Conservation (phyloP, 2,888 invertebrate genomes). For the Carpatolechia fugitivella region DNA sequence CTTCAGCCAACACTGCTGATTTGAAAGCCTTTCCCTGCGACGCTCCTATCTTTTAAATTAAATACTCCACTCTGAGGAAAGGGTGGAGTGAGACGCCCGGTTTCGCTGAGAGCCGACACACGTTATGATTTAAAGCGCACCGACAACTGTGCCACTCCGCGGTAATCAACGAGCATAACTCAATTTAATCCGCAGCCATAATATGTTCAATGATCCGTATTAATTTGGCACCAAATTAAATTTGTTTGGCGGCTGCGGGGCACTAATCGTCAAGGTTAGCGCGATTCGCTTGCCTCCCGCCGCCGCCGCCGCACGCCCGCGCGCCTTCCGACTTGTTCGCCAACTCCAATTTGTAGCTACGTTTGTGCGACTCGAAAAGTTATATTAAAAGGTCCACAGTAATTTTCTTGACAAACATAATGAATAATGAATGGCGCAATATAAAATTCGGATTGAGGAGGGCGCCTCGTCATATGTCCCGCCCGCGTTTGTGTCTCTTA, state of each 20-base stretch:
- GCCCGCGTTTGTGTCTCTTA: slow-evolving; percentile 73
- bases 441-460: slow-evolving; percentile 76
- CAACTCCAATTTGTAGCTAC: slow-evolving; percentile 69
- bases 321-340: slow-evolving; percentile 55
- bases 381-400: slow-evolving; percentile 79
- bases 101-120: slow-evolving; percentile 9
- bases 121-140: slow-evolving; percentile 8
- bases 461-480: slow-evolving; percentile 63
- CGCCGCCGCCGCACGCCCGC: slow-evolving; percentile 13
- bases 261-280: slow-evolving; percentile 63
- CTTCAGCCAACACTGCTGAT: slow-evolving; percentile 69
- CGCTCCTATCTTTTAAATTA: slow-evolving; percentile 58
- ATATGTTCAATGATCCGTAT: slow-evolving; percentile 52
- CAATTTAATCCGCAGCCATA: slow-evolving; percentile 32
- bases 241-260: slow-evolving; percentile 58
- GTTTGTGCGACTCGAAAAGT: slow-evolving; percentile 65
- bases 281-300: slow-evolving; percentile 36
- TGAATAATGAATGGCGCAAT: slow-evolving; percentile 73
- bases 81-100: slow-evolving; percentile 5
- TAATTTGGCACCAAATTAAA: slow-evolving; percentile 62
- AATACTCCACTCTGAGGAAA: slow-evolving; percentile 39
- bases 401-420: slow-evolving; percentile 76
- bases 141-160: slow-evolving; percentile 5
- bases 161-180: slow-evolving; percentile 29
- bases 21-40: slow-evolving; percentile 61